phyloP scores from a whole-genome alignment of 2,113 vertebrate genomes.

The Pelecanus crispus region DNA sequence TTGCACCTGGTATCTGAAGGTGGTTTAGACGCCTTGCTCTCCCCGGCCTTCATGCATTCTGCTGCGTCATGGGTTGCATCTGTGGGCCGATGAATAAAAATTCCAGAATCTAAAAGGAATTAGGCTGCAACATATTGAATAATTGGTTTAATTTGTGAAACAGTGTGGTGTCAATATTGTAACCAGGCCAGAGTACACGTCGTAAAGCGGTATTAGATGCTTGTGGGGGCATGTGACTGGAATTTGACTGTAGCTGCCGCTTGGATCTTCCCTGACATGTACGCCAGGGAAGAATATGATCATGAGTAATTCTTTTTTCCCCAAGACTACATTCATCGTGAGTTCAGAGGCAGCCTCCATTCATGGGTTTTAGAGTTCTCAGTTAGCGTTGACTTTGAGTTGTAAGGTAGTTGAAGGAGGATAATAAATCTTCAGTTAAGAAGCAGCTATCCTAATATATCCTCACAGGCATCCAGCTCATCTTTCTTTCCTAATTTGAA shows the following conservation, averaged over 20 bases:
- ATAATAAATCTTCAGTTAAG: not conserved
- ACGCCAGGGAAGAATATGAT: not conserved
- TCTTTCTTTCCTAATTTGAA: not conserved
- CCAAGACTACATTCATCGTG: not conserved
- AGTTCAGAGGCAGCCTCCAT: not conserved
- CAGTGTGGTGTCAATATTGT: not conserved
- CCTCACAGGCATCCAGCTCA: not conserved
- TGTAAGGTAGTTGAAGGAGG: not conserved
- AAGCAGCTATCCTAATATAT: not conserved
- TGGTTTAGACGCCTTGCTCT: not conserved
- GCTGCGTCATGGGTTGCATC: not conserved
- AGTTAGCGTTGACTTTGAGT: not conserved
- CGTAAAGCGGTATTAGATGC: not conserved
- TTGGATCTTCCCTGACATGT: not conserved
- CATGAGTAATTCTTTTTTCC: not conserved
- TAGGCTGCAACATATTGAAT: not conserved
- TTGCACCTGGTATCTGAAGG: not conserved
- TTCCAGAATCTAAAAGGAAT: not conserved
- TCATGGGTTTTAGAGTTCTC: not conserved
- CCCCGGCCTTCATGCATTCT: fast-evolving
- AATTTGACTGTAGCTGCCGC: not conserved
- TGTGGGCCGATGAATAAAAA: not conserved
- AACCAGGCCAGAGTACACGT: fast-evolving
- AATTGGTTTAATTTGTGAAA: not conserved
- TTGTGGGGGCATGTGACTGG: not conserved